Percentiles rank a stretch among this genome's conserved stretches.
These are phyloP conservation scores for Protobothrops flavoviridis DNA, from an alignment of 2,113 vertebrate species.

Conservation along the genomic window DNA sequence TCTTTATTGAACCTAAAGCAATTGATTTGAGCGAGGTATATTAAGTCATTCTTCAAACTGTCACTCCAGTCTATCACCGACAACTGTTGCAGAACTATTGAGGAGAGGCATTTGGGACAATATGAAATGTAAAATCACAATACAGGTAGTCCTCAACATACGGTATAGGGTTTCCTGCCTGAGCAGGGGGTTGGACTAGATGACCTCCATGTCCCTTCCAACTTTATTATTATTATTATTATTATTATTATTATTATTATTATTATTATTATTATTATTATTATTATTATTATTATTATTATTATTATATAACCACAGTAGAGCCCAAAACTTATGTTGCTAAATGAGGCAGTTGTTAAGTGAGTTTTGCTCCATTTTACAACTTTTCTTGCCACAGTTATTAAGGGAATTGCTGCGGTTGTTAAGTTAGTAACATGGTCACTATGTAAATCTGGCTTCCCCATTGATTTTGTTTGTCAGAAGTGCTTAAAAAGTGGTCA, in stretches of 20 bases:
- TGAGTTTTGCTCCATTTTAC: too few relatives aligned
- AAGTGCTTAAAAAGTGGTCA: too few relatives aligned
- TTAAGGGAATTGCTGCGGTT: too few relatives aligned
- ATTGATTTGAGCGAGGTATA: background rate
- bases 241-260: background rate
- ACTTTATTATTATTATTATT: too few relatives aligned
- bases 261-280: background rate
- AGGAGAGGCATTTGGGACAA: background rate
- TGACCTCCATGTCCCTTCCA: too few relatives aligned
- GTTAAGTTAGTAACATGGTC: too few relatives aligned
- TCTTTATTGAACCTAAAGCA: background rate
- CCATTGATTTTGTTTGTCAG: too few relatives aligned
- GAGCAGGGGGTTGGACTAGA: too few relatives aligned
- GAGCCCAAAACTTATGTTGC: background rate
- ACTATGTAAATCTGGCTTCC: too few relatives aligned
- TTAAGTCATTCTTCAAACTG: background rate
- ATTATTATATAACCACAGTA: background rate
- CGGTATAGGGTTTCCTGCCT: too few relatives aligned
- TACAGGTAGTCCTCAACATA: background rate
- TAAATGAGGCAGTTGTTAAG: too few relatives aligned
- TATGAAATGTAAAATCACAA: background rate
- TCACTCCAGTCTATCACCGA: background rate
- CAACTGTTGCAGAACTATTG: background rate
- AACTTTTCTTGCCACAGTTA: too few relatives aligned
- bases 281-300: background rate